Evolutionary conservation across 92 coral and sea anemone species (phyloP).

Genomic region (Heteractis magnifica): DNA sequence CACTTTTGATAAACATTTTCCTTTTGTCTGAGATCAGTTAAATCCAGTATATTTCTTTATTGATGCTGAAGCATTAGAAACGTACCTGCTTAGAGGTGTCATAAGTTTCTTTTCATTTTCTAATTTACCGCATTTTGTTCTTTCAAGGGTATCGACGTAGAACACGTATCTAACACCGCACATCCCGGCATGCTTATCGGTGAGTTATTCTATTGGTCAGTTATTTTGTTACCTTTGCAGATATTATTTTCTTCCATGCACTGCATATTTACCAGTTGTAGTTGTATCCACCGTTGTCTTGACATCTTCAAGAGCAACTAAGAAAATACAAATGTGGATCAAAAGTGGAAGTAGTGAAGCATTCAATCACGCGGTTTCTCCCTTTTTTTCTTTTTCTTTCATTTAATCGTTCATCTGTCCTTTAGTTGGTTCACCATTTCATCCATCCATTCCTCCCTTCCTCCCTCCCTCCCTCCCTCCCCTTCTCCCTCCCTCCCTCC

Average conservation of each 20-base stretch:
- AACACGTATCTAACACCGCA: constrained; percentile 66
- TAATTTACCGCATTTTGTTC: neutral
- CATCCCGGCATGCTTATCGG: constrained; percentile 96
- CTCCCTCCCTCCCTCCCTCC: neutral
- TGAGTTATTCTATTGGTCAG: constrained; percentile 15
- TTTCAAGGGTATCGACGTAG: constrained; percentile 85
- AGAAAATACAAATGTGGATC: too few species aligned
- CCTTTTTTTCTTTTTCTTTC: neutral
- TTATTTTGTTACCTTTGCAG: neutral
- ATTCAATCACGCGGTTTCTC: too few species aligned
- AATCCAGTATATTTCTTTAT: too few species aligned
- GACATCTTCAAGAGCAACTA: too few species aligned
- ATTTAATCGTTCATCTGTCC: neutral
- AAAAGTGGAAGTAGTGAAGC: too few species aligned
- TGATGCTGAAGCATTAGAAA: too few species aligned
- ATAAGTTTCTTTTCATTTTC: neutral
- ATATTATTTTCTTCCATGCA: neutral
- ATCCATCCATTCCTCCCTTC: neutral
- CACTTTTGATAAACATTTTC: too few species aligned
- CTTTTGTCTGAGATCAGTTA: too few species aligned
- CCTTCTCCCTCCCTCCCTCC: neutral
- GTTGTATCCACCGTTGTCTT: too few species aligned
- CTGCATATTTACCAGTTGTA: neutral
- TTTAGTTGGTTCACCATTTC: neutral
- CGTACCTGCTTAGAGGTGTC: too few species aligned